phyloP scores from a whole-genome alignment of 2,797 vertebrate genomes.

The Eidolon dupreanum region DNA sequence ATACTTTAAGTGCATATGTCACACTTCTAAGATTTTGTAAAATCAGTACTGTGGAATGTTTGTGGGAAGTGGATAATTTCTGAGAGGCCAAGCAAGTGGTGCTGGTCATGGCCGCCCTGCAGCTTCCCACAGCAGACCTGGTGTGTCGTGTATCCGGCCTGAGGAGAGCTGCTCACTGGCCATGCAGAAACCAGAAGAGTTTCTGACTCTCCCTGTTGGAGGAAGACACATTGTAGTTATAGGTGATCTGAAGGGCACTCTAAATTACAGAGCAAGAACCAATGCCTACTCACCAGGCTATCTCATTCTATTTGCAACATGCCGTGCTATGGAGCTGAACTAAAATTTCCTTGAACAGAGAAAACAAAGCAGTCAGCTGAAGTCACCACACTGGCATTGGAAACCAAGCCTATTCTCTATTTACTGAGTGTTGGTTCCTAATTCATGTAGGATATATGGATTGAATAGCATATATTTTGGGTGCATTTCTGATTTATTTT shows the following conservation, averaged over 20 bases:
- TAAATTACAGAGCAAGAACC: slow-evolving; percentile 55
- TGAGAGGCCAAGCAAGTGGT: not conserved
- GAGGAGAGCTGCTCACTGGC: slow-evolving; percentile 41
- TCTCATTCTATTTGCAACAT: not conserved
- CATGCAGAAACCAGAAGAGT: slow-evolving; percentile 32
- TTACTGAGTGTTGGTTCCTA: not conserved
- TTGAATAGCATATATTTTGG: not conserved
- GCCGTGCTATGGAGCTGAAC: not conserved
- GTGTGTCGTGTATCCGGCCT: not conserved
- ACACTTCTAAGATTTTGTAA: not conserved
- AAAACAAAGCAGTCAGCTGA: not conserved
- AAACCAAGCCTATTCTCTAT: not conserved
- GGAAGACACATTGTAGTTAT: slow-evolving; percentile 49
- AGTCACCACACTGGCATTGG: not conserved
- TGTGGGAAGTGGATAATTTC: not conserved
- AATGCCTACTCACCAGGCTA: rapidly evolving
- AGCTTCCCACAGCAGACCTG: not conserved
- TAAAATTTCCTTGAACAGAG: not conserved
- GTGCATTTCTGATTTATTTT: not conserved
- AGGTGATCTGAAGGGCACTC: slow-evolving; percentile 30
- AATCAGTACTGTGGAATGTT: not conserved
- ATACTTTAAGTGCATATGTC: slow-evolving; percentile 15
- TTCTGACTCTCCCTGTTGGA: slow-evolving; percentile 56
- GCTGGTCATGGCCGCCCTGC: rapidly evolving
- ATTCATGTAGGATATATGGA: not conserved